Percentiles rank a stretch among this genome's conserved stretches.
Evolutionary conservation across 2,888 invertebrate genomes (phyloP).

Genomic region (Prenolepis imparis): DNA sequence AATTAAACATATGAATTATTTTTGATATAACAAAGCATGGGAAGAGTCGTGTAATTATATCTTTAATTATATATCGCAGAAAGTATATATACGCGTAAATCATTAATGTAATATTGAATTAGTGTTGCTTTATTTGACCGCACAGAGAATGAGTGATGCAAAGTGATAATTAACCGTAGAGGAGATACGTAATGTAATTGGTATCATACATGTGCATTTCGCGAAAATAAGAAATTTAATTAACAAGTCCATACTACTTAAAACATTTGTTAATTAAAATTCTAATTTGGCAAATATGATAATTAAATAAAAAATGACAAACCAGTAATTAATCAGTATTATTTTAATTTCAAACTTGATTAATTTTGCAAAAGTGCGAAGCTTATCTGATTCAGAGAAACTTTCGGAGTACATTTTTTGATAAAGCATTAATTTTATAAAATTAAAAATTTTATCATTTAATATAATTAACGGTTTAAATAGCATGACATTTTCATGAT

Average conservation of each 20-base stretch:
- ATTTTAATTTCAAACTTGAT: background rate
- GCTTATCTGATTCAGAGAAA: background rate
- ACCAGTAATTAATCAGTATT: background rate
- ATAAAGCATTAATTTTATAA: constrained; percentile 14
- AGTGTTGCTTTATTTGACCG: constrained; percentile 13
- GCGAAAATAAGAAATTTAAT: background rate
- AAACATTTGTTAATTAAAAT: constrained; percentile 11
- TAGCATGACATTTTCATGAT: background rate
- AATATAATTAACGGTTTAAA: background rate
- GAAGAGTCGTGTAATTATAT: background rate
- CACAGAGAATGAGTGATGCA: background rate
- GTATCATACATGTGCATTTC: constrained; percentile 10
- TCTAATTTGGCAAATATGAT: background rate
- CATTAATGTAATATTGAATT: background rate
- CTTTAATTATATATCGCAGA: background rate
- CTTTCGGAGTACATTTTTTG: background rate
- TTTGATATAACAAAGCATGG: background rate
- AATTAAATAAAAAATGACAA: background rate
- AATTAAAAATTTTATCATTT: background rate
- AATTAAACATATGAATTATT: background rate
- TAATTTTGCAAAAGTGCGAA: background rate
- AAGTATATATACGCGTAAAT: background rate
- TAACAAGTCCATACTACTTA: background rate
- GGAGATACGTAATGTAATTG: constrained; percentile 5
- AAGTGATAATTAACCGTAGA: background rate